phyloP scores from a whole-genome alignment of 35 echinoderm and acorn worm species.

The Antedon bifida region DNA sequence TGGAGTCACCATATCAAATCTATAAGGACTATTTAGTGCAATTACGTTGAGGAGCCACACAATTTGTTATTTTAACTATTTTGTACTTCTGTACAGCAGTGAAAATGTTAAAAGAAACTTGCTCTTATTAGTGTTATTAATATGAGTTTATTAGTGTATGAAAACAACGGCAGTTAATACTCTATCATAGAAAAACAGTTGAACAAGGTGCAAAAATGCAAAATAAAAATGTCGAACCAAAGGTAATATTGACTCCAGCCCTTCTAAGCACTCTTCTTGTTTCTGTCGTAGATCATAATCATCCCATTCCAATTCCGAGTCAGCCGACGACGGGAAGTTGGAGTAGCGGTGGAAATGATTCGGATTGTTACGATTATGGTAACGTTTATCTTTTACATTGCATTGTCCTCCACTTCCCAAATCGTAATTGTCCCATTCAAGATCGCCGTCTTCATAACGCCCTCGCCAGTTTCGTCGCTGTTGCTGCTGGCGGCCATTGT shows the following conservation, averaged over 20 bases:
- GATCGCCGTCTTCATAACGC: constrained; percentile 36
- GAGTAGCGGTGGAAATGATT: neutral
- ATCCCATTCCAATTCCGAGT: constrained; percentile 95
- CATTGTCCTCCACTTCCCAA: constrained; percentile 34
- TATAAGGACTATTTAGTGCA: too few relatives aligned
- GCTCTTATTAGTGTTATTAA: too few relatives aligned
- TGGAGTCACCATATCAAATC: too few relatives aligned
- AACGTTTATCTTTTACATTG: constrained; percentile 9
- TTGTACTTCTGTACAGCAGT: too few relatives aligned
- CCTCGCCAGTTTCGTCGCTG: neutral
- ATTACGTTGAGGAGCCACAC: too few relatives aligned
- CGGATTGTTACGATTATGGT: neutral
- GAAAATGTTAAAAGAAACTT: too few relatives aligned
- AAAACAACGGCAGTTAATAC: too few relatives aligned
- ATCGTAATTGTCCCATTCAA: constrained; percentile 99
- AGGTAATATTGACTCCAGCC: constrained; percentile 11
- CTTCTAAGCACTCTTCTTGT: constrained; percentile 60
- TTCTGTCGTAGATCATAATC: constrained; percentile 83
- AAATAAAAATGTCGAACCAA: neutral
- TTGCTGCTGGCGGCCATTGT: neutral
- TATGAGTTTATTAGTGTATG: too few relatives aligned
- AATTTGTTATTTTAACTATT: too few relatives aligned
- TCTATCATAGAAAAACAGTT: neutral
- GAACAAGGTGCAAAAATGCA: neutral
- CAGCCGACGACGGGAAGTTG: constrained; percentile 27